Conservation (phyloP, 2,888 invertebrate species). For the Syrista parreyssii region DNA sequence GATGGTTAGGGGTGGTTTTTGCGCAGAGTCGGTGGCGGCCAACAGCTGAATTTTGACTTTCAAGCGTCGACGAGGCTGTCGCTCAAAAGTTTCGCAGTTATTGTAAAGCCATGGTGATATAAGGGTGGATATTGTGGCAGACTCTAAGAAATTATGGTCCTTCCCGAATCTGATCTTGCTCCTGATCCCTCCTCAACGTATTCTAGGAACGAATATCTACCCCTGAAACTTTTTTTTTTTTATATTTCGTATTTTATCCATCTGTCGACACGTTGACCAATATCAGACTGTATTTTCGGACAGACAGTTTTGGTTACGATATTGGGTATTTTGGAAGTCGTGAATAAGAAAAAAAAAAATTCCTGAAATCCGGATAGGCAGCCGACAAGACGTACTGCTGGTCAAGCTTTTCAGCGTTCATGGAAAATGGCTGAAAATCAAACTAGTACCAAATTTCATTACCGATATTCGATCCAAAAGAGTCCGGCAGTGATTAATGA, state of each 20-base stretch:
- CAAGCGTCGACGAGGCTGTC: neutral
- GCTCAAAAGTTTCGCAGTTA: slow-evolving; percentile 2
- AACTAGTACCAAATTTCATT: neutral
- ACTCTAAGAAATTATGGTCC: neutral
- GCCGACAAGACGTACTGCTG: neutral
- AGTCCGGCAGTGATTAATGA: neutral
- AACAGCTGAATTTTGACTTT: neutral
- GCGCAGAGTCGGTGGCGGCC: neutral
- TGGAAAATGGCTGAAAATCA: neutral
- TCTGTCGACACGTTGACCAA: neutral
- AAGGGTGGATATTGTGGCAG: neutral
- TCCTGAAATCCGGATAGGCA: neutral
- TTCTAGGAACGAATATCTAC: neutral
- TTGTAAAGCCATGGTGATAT: neutral
- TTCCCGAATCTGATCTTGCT: neutral
- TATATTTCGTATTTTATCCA: neutral
- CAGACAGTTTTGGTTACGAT: neutral
- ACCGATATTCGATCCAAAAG: neutral
- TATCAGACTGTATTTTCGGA: neutral
- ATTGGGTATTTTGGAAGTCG: neutral
- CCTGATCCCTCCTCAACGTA: neutral
- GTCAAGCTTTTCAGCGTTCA: neutral
- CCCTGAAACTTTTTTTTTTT: neutral
- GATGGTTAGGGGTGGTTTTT: neutral
- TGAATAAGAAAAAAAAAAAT: neutral